Conservation (phyloP, 2,888 invertebrate genomes). For the Criorhina ranunculi region DNA sequence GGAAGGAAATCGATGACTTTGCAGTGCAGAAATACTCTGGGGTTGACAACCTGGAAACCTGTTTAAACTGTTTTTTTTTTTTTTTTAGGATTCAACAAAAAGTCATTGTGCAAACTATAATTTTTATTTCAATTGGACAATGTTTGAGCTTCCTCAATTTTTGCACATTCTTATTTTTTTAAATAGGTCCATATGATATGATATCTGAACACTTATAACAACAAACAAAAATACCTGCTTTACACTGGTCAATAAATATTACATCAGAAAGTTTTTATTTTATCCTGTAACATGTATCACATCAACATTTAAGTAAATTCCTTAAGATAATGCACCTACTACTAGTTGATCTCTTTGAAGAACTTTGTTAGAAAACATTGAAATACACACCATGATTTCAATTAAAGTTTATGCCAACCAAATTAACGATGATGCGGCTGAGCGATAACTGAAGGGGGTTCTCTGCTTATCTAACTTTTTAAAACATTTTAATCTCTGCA, state of each 20-base stretch:
- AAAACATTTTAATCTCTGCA: not conserved
- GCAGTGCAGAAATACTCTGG: not conserved
- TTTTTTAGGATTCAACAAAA: not conserved
- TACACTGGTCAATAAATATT: not conserved
- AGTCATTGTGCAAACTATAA: no score
- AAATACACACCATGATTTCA: not conserved
- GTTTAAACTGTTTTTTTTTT: not conserved
- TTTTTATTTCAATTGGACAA: no score
- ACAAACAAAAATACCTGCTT: not conserved
- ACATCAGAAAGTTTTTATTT: not conserved
- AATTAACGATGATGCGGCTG: not conserved
- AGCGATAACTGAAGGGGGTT: not conserved
- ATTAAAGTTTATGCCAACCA: not conserved
- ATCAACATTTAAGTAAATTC: conserved; percentile 1
- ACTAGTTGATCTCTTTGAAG: no score
- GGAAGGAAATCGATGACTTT: conserved; percentile 34
- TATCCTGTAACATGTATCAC: not conserved
- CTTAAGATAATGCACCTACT: no score
- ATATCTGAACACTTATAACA: not conserved
- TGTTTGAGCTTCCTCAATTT: no score
- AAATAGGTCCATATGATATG: not conserved
- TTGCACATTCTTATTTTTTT: no score
- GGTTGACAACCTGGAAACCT: not conserved
- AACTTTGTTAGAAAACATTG: not conserved
- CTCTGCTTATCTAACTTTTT: not conserved